Percentiles rank a stretch among this genome's conserved stretches.
Evolutionary conservation across 1,140 invertebrate species (phyloP).

Genomic region (Conus ventricosus): DNA sequence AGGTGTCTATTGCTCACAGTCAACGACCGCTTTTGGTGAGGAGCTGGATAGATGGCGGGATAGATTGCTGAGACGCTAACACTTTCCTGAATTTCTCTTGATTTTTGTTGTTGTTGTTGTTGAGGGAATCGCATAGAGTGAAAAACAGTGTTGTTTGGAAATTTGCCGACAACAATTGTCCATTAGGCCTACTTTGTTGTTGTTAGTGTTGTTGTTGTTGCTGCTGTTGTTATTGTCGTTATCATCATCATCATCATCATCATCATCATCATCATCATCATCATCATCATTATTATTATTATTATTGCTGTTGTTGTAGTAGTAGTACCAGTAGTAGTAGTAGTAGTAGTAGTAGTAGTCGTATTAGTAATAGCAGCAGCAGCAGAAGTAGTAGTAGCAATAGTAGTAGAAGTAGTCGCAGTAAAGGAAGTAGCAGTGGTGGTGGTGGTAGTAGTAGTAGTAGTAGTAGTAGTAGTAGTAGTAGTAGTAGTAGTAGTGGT

Average conservation of each 20-base stretch:
- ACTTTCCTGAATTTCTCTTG: no score
- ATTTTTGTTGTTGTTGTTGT: no score
- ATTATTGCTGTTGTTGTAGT: constrained; percentile 4
- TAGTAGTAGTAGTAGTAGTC: background rate
- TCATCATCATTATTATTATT: background rate
- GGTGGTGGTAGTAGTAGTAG: background rate
- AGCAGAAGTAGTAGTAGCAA: no score
- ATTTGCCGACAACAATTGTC: background rate
- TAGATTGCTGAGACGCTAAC: no score
- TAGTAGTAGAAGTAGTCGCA: no score
- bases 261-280: background rate
- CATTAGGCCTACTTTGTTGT: background rate
- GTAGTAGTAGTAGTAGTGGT: background rate
- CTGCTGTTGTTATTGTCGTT: background rate
- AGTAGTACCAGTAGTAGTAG: background rate
- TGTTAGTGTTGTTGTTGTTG: background rate
- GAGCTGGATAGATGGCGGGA: no score
- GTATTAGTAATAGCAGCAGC: no score
- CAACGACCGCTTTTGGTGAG: no score
- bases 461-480: background rate
- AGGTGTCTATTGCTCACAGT: no score
- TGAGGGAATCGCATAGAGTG: background rate
- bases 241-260: background rate
- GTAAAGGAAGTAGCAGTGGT: no score
- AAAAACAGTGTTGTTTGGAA: background rate